A percentile compares a stretch with the other conserved stretches of the same genome.
Conservation (phyloP, 2,888 invertebrate genomes). For the Harpalus rubripes region DNA sequence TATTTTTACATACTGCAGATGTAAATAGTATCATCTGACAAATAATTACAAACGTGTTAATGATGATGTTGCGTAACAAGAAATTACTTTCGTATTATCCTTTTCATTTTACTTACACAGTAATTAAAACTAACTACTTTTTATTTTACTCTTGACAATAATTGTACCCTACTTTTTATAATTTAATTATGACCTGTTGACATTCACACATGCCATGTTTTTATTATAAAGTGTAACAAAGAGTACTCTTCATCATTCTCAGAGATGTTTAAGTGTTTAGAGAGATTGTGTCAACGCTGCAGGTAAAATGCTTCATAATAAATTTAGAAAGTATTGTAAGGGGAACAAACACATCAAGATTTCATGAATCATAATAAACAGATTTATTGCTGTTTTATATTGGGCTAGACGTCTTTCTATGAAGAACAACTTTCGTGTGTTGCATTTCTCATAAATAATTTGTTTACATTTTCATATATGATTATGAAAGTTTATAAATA, state of each 20-base stretch:
- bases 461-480: no score
- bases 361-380: neutral
- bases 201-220: constrained; percentile 39
- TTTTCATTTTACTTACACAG: constrained; percentile 1
- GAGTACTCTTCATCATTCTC: constrained; percentile 31
- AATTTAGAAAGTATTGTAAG: constrained; percentile 34
- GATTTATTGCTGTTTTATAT: constrained; percentile 5
- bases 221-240: constrained; percentile 29
- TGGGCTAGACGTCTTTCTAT: no score
- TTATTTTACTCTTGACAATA: neutral
- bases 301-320: constrained; percentile 13
- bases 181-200: constrained; percentile 32
- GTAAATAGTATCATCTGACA: neutral
- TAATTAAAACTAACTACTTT: neutral
- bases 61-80: neutral
- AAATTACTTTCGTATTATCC: constrained; percentile 10
- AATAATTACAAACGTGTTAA: constrained; percentile 27
- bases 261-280: constrained; percentile 39
- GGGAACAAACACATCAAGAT: constrained; percentile 6
- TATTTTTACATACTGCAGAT: no score
- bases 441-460: no score
- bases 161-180: constrained; percentile 38
- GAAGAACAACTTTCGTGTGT: no score
- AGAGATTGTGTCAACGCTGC: constrained; percentile 34
- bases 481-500: no score